Evolutionary conservation across 2,113 vertebrate species (phyloP).

Genomic region (Vulpes lagopus): DNA sequence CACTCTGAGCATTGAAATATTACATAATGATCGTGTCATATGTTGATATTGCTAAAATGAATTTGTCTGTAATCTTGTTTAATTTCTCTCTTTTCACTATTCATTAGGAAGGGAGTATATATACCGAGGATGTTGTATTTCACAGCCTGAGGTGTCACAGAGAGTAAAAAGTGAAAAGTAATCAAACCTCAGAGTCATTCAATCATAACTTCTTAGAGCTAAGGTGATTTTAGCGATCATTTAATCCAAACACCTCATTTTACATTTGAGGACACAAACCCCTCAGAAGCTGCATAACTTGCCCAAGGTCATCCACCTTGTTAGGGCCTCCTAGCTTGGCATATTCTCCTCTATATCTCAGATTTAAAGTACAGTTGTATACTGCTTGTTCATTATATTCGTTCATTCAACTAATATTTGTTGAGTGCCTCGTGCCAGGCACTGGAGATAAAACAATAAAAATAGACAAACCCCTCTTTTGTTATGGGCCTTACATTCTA

Average conservation of each 20-base stretch:
- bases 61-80: constrained; percentile 72
- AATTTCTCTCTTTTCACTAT: constrained; percentile 72
- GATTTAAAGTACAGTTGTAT: background rate
- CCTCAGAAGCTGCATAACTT: background rate
- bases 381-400: background rate
- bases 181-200: constrained; percentile 64
- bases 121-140: constrained; percentile 59
- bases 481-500: background rate
- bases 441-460: background rate
- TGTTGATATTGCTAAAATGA: constrained; percentile 73
- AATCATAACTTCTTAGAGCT: constrained; percentile 66
- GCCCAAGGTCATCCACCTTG: background rate
- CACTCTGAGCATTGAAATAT: constrained; percentile 63
- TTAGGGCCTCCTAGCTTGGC: background rate
- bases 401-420: constrained; percentile 19
- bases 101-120: constrained; percentile 75
- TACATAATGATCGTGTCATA: constrained; percentile 71
- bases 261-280: constrained; percentile 54
- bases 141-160: constrained; percentile 47
- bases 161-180: constrained; percentile 65
- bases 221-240: constrained; percentile 52
- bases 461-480: background rate
- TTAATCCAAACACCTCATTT: constrained; percentile 67
- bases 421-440: background rate
- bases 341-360: background rate